Conservation (phyloP, 2,797 vertebrate genomes). For the Morelia viridis region DNA sequence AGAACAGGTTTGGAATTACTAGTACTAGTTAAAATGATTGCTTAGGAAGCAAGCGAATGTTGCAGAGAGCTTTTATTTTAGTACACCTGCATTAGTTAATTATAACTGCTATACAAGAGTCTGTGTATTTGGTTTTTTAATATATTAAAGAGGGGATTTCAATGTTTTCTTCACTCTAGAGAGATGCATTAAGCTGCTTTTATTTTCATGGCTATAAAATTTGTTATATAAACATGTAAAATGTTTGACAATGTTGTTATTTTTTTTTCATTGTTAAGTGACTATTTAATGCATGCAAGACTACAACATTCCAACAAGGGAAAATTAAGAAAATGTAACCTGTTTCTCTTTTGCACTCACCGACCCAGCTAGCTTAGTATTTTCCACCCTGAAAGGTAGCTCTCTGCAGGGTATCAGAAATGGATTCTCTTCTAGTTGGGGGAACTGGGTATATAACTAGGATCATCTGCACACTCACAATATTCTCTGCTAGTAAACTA, state of each 20-base stretch:
- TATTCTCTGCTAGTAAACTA: neutral
- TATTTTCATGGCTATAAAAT: neutral
- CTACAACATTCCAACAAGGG: neutral
- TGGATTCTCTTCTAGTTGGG: neutral
- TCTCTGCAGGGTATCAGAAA: neutral
- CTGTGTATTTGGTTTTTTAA: neutral
- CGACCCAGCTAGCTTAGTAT: neutral
- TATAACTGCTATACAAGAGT: accelerated
- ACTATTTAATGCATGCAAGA: neutral
- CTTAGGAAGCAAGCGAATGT: conserved; percentile 14
- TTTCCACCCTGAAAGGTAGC: neutral
- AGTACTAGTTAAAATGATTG: conserved; percentile 2
- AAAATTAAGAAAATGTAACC: neutral
- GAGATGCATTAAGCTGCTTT: neutral
- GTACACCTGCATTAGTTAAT: conserved; percentile 11
- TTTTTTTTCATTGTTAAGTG: neutral
- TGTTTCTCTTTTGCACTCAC: neutral
- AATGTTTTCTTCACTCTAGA: neutral
- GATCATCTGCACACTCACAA: neutral
- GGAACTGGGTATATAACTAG: neutral
- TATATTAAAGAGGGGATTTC: neutral
- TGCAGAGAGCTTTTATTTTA: neutral
- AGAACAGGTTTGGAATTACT: conserved; percentile 43
- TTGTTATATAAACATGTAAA: neutral
- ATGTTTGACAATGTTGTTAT: neutral